A percentile compares a stretch with the other conserved stretches of the same genome.
Conservation (phyloP, 2,113 vertebrate genomes). For the Delphinus delphis region DNA sequence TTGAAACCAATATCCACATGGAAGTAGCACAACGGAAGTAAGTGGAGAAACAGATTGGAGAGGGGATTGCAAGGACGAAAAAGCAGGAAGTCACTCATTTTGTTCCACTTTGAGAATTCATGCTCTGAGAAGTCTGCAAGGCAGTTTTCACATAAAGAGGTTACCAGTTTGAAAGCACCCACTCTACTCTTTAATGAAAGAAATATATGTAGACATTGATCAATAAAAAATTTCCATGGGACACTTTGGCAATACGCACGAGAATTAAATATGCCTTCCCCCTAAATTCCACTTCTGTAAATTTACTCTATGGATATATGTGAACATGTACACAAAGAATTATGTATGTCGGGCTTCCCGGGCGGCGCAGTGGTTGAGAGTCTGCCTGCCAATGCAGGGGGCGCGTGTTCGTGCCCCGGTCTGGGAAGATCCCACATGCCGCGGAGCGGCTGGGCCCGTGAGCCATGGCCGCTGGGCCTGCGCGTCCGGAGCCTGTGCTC, state of each 20-base stretch:
- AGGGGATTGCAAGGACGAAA: not conserved
- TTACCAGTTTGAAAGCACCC: not conserved
- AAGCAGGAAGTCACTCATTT: not conserved
- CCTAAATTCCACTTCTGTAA: not conserved
- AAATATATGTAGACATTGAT: not conserved
- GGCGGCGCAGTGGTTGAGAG: no score
- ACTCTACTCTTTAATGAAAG: not conserved
- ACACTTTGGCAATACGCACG: not conserved
- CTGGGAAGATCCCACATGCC: no score
- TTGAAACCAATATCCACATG: not conserved
- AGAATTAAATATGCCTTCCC: not conserved
- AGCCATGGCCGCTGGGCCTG: no score
- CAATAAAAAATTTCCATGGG: not conserved
- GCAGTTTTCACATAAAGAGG: not conserved
- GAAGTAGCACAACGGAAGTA: not conserved
- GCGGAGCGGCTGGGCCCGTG: accelerated
- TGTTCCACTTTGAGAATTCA: not conserved
- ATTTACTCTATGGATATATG: not conserved
- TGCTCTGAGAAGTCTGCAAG: not conserved
- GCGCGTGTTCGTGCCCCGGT: no score
- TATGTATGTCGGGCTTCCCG: no score
- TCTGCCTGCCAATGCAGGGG: no score
- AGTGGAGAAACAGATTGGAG: not conserved
- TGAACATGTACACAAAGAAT: no score
- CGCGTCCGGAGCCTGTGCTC: no score